A percentile compares a stretch with the other conserved stretches of the same genome.
Evolutionary conservation across 1,140 invertebrate genomes (phyloP).

Genomic region (Pseudomyrmex concolor): DNA sequence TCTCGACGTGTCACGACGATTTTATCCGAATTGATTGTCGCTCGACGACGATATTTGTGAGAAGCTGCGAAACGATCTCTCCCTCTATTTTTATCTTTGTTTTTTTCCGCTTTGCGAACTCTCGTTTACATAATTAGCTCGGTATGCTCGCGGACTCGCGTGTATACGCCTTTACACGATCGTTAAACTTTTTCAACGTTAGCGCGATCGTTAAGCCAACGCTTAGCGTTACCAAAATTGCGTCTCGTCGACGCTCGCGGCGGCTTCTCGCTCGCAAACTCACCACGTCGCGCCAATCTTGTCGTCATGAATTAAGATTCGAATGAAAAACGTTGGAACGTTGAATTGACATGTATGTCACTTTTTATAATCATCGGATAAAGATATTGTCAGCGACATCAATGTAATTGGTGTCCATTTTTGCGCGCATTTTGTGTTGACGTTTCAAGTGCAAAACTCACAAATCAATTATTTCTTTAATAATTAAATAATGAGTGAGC

Average conservation of each 20-base stretch:
- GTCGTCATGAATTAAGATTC: slow-evolving; percentile 49
- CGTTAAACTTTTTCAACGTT: slow-evolving; percentile 76
- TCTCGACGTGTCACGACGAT: slow-evolving; percentile 12
- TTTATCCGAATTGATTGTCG: slow-evolving; percentile 44
- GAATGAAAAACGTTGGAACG: not conserved
- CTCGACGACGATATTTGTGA: not conserved
- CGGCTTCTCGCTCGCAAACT: slow-evolving; percentile 24
- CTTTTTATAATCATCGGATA: not conserved
- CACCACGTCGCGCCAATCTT: slow-evolving; percentile 7
- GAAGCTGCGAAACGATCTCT: not conserved
- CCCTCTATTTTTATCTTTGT: slow-evolving; percentile 3
- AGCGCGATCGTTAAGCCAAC: slow-evolving; percentile 75
- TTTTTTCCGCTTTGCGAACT: slow-evolving; percentile 29
- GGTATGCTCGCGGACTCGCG: slow-evolving; percentile 65
- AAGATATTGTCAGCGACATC: not conserved
- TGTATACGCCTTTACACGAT: slow-evolving; percentile 72
- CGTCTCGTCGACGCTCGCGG: slow-evolving; percentile 51
- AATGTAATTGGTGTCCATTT: not conserved
- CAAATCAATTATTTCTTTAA: slow-evolving; percentile 2
- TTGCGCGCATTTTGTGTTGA: not conserved
- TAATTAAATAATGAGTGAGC: not conserved
- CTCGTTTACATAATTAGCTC: slow-evolving; percentile 66
- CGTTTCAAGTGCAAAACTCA: not conserved
- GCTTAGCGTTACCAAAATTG: slow-evolving; percentile 45
- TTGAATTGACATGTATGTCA: slow-evolving; percentile 34